Percentiles rank a stretch among this genome's conserved stretches.
Conservation (phyloP, 2,888 invertebrate species). For the Nemurella pictetii region DNA sequence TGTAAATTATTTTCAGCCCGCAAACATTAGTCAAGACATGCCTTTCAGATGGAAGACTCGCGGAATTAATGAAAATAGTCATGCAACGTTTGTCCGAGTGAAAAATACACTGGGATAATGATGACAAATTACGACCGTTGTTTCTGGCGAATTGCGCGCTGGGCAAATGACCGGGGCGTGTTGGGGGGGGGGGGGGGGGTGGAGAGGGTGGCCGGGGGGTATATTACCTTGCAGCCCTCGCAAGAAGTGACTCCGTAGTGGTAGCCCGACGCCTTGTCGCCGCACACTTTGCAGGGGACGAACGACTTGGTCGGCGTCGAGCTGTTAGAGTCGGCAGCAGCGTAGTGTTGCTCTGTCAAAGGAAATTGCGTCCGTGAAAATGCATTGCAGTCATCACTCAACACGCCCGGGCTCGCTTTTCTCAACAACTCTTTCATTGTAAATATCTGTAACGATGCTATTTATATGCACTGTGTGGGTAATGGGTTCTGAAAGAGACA, state of each 20-base stretch:
- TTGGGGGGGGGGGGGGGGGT: too few species aligned
- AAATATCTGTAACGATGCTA: too few species aligned
- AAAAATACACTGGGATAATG: background rate
- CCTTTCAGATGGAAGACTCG: background rate
- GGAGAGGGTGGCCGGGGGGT: background rate
- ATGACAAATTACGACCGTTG: background rate
- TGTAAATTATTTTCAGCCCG: background rate
- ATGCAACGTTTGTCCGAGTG: background rate
- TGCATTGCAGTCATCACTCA: background rate
- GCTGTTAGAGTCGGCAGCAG: slow-evolving; percentile 78
- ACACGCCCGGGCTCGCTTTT: too few species aligned
- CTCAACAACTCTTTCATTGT: too few species aligned
- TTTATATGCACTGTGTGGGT: too few species aligned
- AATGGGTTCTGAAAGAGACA: too few species aligned
- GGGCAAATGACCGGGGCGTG: too few species aligned
- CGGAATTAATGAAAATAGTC: background rate
- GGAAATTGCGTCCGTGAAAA: background rate
- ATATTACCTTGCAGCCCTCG: slow-evolving; percentile 92
- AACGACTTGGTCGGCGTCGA: slow-evolving; percentile 81
- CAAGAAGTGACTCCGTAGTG: slow-evolving; percentile 98
- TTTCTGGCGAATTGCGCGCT: background rate
- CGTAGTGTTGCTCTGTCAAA: slow-evolving; percentile 70
- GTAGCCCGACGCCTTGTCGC: slow-evolving; percentile 93
- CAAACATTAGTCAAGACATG: background rate
- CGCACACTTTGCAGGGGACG: slow-evolving; percentile 95